Evolutionary conservation across 2,797 vertebrate species (phyloP).

Genomic region (Kryptopterus vitreolus): DNA sequence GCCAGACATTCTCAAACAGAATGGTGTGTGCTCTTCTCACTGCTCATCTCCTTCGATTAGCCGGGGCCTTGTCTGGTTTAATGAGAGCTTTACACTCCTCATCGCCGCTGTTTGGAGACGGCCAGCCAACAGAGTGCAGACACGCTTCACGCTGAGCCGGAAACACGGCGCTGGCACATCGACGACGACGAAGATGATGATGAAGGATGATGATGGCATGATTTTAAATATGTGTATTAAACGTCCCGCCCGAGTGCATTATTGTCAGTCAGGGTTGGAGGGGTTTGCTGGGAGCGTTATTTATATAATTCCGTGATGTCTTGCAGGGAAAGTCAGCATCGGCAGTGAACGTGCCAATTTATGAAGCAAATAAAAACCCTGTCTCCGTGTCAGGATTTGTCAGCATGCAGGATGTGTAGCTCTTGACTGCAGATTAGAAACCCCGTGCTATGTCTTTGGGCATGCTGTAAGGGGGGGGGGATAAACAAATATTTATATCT

Average conservation of each 20-base stretch:
- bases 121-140: conserved; percentile 25
- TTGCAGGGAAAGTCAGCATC: conserved; percentile 16
- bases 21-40: conserved; percentile 45
- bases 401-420: conserved; percentile 8
- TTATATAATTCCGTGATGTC: conserved; percentile 12
- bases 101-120: conserved; percentile 14
- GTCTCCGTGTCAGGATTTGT: conserved; percentile 16
- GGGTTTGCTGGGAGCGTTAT: conserved; percentile 14
- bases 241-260: conserved; percentile 21
- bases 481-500: not conserved
- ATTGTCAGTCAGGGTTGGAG: conserved; percentile 26
- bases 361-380: conserved; percentile 28
- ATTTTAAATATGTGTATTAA: conserved; percentile 43
- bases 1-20: conserved; percentile 53
- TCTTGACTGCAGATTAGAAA: conserved; percentile 19
- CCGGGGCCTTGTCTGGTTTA: conserved; percentile 57
- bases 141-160: not conserved
- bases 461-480: not conserved
- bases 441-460: not conserved
- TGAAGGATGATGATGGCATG: conserved; percentile 31
- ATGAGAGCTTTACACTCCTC: conserved; percentile 53
- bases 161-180: conserved; percentile 5
- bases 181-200: conserved; percentile 16
- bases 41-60: conserved; percentile 58
- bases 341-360: conserved; percentile 2